phyloP scores from a whole-genome alignment of 2,113 vertebrate genomes.

The Gymnobelideus leadbeateri region DNA sequence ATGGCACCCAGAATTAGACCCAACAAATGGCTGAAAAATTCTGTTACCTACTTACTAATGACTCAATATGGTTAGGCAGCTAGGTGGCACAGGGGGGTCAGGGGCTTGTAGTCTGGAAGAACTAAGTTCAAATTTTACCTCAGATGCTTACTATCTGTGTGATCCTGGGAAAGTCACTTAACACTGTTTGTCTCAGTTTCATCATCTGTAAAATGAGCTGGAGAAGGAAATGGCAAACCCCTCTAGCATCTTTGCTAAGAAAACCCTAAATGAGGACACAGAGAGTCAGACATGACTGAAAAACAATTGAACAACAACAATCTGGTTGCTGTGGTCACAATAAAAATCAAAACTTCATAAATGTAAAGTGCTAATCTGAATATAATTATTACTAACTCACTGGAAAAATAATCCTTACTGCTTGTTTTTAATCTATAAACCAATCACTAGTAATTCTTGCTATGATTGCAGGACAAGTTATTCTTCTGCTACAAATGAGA shows the following conservation, averaged over 20 bases:
- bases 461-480: constrained; percentile 62
- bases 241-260: not conserved
- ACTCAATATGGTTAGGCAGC: not conserved
- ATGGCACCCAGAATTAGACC: not conserved
- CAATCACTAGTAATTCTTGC: constrained; percentile 68
- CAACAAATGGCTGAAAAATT: not conserved
- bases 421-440: constrained; percentile 67
- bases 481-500: constrained; percentile 58
- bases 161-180: too few species aligned
- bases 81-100: not conserved
- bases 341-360: constrained; percentile 72
- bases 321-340: not conserved
- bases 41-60: not conserved
- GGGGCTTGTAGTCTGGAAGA: not conserved
- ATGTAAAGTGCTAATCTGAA: constrained; percentile 67
- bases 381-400: constrained; percentile 72
- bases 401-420: constrained; percentile 69
- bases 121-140: not conserved
- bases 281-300: not conserved
- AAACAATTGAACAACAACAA: not conserved
- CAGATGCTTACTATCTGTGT: not conserved
- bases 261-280: not conserved
- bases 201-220: not conserved
- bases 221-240: not conserved
- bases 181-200: not conserved